Percentiles rank a stretch among this genome's conserved stretches.
Evolutionary conservation across 2,888 invertebrate genomes (phyloP).

Genomic region (Dexiosoma caninum): DNA sequence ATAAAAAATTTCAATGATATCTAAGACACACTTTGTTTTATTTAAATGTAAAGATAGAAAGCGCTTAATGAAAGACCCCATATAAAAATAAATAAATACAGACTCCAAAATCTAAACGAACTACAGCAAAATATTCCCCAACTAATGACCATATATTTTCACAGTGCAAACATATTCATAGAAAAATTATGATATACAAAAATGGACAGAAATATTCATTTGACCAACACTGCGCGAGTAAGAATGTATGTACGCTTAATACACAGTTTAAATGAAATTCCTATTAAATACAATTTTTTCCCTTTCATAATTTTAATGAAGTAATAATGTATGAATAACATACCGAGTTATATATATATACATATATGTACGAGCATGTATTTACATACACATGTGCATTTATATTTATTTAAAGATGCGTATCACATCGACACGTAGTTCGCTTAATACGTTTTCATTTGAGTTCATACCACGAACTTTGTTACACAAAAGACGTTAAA

Average conservation of each 20-base stretch:
- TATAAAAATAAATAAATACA: too few species aligned
- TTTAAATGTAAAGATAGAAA: too few species aligned
- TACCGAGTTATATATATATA: too few species aligned
- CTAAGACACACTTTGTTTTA: too few species aligned
- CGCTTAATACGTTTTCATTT: background rate
- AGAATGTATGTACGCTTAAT: constrained; percentile 19
- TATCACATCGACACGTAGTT: background rate
- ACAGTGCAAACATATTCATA: too few species aligned
- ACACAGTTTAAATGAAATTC: constrained; percentile 50
- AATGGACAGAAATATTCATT: background rate
- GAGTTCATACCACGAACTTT: background rate
- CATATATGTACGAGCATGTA: background rate
- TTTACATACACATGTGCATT: background rate
- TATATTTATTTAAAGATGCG: constrained; percentile 16
- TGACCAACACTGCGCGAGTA: background rate
- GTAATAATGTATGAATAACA: constrained; percentile 58
- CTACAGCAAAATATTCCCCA: too few species aligned
- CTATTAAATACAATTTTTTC: constrained; percentile 41
- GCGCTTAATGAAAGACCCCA: too few species aligned
- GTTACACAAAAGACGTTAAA: background rate
- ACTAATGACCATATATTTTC: too few species aligned
- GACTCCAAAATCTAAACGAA: too few species aligned
- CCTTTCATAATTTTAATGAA: constrained; percentile 53
- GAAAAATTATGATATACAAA: too few species aligned
- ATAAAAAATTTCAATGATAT: too few species aligned